Evolutionary conservation across 2,797 vertebrate genomes (phyloP), one percentile per base, ranked within the genome.

Genomic region (Diplodus sargus): DNA sequence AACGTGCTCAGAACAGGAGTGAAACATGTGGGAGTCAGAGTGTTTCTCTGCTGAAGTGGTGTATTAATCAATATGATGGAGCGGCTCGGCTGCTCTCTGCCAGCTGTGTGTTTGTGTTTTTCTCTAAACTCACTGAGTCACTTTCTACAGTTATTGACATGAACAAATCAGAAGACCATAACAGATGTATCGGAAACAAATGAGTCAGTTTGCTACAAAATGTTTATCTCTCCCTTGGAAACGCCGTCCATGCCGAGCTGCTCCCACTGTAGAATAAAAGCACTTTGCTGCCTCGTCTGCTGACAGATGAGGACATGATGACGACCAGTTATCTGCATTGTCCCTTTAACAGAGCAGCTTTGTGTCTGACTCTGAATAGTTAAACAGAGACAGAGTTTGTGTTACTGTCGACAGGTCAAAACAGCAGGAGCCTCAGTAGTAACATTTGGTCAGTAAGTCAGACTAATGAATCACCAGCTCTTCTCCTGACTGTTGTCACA

Each of bases 281-380:
- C 28, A 8, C 16, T 22, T 15, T 43, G 39, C 34, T 42, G 20
- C 22, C 18, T 15, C 34, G 3, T 60, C 20, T 43, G 34, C 58
- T 60, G 34, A 5, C 30, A 42, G 58, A 42, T 59, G 57, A 39
- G 57, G 39, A 66, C 25, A 66, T 67, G 23, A 67, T 67, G 34
- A 7, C 13, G 39, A 66, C 49, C 0, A 16, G 34, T 30, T 30
- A n/a, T 17, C n/a, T 45, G 60, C 42, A 17, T 4, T 16, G 22
- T 48, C 61, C 43, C 47, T 30, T 48, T 51, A 48, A 12, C 61
- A 34, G 25, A n/a, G 5, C 0, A 65, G 3, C 2, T 70, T 17
- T 45, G 3, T 22, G 7, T 14, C 39, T 17, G 45, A 70, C 45
- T 17, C 39, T 10, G 23, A 54, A 18, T n/a, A 13, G 34, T 61